Percentiles rank a stretch among this genome's conserved stretches.
phyloP scores from a whole-genome alignment of 2,113 vertebrate species.

The Chlamydotis undulata region DNA sequence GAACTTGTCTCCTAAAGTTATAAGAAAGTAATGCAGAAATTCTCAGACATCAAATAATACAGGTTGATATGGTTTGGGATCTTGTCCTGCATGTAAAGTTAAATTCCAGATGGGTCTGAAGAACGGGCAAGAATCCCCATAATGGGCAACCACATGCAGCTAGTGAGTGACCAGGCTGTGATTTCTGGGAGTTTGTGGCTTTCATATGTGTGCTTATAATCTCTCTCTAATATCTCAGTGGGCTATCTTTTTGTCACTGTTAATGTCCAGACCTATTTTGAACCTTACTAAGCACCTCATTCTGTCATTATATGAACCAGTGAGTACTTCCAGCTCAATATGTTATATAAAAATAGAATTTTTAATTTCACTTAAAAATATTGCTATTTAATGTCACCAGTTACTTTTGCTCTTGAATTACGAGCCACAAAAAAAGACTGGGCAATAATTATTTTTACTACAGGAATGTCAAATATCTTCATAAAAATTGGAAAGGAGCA shows the following conservation, averaged over 20 bases:
- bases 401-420: background rate
- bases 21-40: background rate
- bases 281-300: background rate
- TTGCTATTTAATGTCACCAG: background rate
- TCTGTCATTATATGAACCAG: background rate
- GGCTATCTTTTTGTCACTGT: background rate
- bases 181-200: background rate
- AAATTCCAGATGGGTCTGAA: background rate
- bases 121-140: background rate
- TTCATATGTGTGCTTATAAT: background rate
- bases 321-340: background rate
- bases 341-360: background rate
- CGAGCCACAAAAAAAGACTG: background rate
- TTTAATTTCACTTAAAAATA: background rate
- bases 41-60: background rate
- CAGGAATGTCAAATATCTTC: background rate
- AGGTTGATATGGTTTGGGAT: background rate
- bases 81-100: background rate
- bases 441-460: background rate
- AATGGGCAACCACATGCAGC: background rate
- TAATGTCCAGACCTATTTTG: background rate
- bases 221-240: background rate
- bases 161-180: background rate
- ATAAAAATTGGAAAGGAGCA: background rate
- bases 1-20: background rate